Evolutionary conservation across 2,888 invertebrate genomes (phyloP).

Genomic region (Ornithoptera priamus): DNA sequence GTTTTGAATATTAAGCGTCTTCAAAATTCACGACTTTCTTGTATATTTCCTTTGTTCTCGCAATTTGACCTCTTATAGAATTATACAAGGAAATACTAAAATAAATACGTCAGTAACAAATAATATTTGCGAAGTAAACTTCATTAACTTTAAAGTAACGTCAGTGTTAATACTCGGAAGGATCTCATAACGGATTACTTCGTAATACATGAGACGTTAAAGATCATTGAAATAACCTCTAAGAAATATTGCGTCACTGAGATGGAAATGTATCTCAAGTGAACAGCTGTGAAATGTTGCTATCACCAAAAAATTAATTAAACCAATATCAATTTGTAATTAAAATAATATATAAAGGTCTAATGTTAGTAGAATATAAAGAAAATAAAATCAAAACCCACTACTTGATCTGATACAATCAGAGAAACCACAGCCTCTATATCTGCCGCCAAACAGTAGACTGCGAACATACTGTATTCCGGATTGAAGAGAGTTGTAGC

Average conservation of each 20-base stretch:
- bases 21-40: not conserved
- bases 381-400: too few relatives aligned
- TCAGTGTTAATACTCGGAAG: constrained; percentile 14
- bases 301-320: too few relatives aligned
- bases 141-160: constrained; percentile 5
- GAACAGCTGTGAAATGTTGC: not conserved
- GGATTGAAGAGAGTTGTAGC: too few relatives aligned
- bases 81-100: not conserved
- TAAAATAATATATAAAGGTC: too few relatives aligned
- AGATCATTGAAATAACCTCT: not conserved
- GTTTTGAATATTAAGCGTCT: not conserved
- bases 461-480: too few relatives aligned
- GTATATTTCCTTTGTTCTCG: not conserved
- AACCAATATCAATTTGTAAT: too few relatives aligned
- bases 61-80: not conserved
- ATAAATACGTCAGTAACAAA: not conserved
- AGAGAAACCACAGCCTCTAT: too few relatives aligned
- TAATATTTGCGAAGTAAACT: not conserved
- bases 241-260: not conserved
- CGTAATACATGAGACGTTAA: not conserved
- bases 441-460: too few relatives aligned
- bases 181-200: not conserved
- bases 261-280: not conserved
- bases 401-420: too few relatives aligned
- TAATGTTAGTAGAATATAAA: too few relatives aligned